A percentile compares a stretch with the other conserved stretches of the same genome.
Evolutionary conservation across 2,888 invertebrate genomes (phyloP).

Genomic region (Conomelus anceps): DNA sequence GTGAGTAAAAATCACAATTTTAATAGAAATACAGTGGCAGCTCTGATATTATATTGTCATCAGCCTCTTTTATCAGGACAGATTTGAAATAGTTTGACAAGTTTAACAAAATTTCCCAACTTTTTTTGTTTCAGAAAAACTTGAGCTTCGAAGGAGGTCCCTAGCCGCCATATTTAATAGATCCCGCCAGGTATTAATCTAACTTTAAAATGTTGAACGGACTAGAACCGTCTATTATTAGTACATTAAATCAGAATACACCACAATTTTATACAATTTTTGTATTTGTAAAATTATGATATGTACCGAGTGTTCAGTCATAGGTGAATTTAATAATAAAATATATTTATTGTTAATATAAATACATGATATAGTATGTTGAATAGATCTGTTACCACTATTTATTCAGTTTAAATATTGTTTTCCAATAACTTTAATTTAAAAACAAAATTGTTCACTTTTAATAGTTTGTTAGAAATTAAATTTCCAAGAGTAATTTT

Average conservation of each 20-base stretch:
- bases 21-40: too few relatives aligned
- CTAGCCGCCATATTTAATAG: background rate
- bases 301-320: background rate
- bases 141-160: background rate
- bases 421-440: background rate
- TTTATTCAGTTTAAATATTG: background rate
- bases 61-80: too few relatives aligned
- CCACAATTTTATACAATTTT: background rate
- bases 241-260: background rate
- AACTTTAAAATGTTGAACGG: background rate
- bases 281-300: background rate
- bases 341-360: background rate
- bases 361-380: background rate
- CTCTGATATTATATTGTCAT: too few relatives aligned
- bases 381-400: background rate
- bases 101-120: background rate
- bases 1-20: too few relatives aligned
- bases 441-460: background rate
- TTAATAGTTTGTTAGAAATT: too few relatives aligned
- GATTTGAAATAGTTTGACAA: too few relatives aligned
- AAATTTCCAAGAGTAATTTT: too few relatives aligned
- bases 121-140: constrained; percentile 15
- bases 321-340: background rate
- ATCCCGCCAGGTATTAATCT: background rate
- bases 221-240: background rate